Evolutionary conservation across 1,140 invertebrate species (phyloP), one percentile per base, ranked within the genome.

Genomic region (Cepaea nemoralis): DNA sequence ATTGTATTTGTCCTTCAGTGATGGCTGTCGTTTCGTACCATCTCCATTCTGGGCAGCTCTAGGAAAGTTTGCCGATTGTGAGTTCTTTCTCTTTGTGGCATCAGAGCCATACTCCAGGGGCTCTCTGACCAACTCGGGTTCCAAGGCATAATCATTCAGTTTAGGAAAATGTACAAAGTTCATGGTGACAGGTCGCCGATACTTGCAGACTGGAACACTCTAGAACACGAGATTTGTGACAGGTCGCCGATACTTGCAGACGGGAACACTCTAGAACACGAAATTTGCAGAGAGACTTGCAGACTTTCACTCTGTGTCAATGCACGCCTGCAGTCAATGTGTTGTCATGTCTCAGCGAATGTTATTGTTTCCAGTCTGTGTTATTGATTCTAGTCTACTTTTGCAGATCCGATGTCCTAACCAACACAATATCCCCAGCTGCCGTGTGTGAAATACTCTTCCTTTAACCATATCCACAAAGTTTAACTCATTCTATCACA

Each of bases 101-200:
- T 19, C 37, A 3, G 1, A 37, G 2, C 73, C 39, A 37, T 3
- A 63, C 19, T 77, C 33, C 0, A 35, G n/a, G 10, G n/a, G 55
- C 5, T 77, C 55, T 0, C 50, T 35, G 31, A 77, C 50, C 1
- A 77, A 39, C 0, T 77, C 75, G 12, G 50, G 75, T 5, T 77
- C 75, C 5, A 77, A 8, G 24, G 55, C 31, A 39, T 77, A 77
- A 0, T 77, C 75, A 16, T 22, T 40, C n/a, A 77, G 48, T 63
- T 77, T 77, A 8, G 75, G 75, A 63, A 77, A 77, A 22, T 59
- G 75, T 3, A 77, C 75, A 45, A 74, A 74, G 39, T 77, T 63
- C 75, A 77, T 77, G 31, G 12, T 22, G n/a, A 6, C 2, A 6
- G 8, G 33, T 75, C 24, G 39, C 8, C 5, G n/a, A 33, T 33